Evolutionary conservation across 2,113 vertebrate species (phyloP).

Genomic region (Hylia prasina): DNA sequence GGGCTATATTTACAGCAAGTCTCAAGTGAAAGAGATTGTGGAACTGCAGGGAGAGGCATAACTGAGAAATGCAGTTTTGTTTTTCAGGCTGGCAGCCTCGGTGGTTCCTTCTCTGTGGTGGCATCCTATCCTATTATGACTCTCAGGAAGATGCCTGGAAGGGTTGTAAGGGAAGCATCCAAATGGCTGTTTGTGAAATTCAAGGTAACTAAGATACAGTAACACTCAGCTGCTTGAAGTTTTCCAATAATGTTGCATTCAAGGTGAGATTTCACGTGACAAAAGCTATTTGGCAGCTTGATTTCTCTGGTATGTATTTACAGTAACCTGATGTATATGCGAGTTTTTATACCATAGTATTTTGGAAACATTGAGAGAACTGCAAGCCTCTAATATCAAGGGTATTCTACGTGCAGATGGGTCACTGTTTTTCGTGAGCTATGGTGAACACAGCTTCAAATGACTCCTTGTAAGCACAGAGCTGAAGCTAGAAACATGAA

Average conservation of each 20-base stretch:
- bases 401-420: neutral
- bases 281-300: neutral
- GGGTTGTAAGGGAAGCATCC: constrained; percentile 97
- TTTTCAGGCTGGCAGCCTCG: constrained; percentile 95
- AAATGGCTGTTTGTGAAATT: constrained; percentile 98
- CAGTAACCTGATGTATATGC: neutral
- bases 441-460: neutral
- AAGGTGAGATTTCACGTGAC: neutral
- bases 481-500: neutral
- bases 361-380: neutral
- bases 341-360: neutral
- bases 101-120: constrained; percentile 95
- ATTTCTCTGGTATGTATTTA: neutral
- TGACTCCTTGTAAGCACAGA: neutral
- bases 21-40: neutral
- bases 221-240: neutral
- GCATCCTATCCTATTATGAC: constrained; percentile 95
- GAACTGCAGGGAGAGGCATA: neutral
- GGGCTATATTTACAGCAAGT: neutral
- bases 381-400: neutral
- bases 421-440: neutral
- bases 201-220: constrained; percentile 79
- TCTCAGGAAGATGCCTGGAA: constrained; percentile 97
- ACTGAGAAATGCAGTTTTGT: neutral
- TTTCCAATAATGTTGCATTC: neutral